Conservation (phyloP, 1,140 invertebrate species). For the Euwallacea similis region DNA sequence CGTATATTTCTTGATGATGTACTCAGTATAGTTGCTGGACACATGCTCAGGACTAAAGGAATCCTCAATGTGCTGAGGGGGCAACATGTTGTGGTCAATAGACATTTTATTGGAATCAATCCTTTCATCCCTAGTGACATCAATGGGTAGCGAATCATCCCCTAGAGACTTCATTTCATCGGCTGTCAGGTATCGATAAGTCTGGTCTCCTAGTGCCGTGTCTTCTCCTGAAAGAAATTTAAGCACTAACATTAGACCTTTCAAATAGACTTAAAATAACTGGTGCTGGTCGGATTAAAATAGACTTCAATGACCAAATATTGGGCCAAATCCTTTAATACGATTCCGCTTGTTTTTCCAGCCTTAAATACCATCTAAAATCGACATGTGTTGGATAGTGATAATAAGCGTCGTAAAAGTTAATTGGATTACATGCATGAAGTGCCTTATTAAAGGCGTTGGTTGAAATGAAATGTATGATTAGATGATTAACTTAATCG, state of each 20-base stretch:
- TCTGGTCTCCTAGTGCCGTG: constrained; percentile 84
- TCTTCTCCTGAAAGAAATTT: constrained; percentile 73
- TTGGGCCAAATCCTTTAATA: background rate
- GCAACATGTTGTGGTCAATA: constrained; percentile 52
- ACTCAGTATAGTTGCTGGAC: constrained; percentile 62
- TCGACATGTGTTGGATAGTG: background rate
- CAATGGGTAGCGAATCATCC: constrained; percentile 90
- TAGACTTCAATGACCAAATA: no score
- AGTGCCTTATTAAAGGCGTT: no score
- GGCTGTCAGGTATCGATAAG: constrained; percentile 87
- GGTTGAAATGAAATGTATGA: no score
- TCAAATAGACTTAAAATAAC: no score
- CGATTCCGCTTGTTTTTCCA: background rate
- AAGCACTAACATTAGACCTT: background rate
- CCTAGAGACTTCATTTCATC: constrained; percentile 94
- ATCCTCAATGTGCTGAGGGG: constrained; percentile 64
- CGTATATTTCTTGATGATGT: constrained; percentile 51
- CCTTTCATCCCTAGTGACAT: constrained; percentile 86
- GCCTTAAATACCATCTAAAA: background rate
- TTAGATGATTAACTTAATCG: no score
- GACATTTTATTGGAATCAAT: constrained; percentile 64
- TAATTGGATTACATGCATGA: no score
- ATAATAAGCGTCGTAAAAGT: background rate
- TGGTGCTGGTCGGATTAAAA: no score
- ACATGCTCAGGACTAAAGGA: constrained; percentile 65